Evolutionary conservation across 2,113 vertebrate genomes (phyloP), one percentile per base, ranked within the genome.

Genomic region (Spheniscus mendiculus): DNA sequence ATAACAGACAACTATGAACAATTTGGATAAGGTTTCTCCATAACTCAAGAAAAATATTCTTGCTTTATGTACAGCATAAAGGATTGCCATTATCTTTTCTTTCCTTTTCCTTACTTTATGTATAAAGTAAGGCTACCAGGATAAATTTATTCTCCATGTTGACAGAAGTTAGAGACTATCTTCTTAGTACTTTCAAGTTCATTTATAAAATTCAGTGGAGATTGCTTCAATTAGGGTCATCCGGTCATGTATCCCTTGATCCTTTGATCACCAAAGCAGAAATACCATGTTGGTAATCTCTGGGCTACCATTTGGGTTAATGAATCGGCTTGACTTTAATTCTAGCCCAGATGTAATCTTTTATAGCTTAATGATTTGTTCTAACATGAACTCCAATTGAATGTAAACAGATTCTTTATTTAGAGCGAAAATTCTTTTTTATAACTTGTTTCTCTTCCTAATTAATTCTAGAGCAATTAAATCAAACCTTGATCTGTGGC

Each of bases 321-420:
- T 98, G 96, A 98, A 98, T 97, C 97, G 66, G 85, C 94, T 98
- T 98, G 97, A 97, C 95, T 98, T 98, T 98, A 97, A 98, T 97
- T 98, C 97, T 97, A 97, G 84, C 87, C 92, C 95, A 98, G 94
- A 98, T 97, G 96, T 97, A 98, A 98, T 98, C 97, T 98, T 98
- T 95, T 93, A 96, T 93, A 95, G 96, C 94, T 94, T 97, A 96
- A 96, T 96, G 97, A 97, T 97, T 98, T 98, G 95, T 95, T 98
- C 97, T 90, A 97, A 95, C 84, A 44, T 97, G 96, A 95, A 93
- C 83, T 86, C 93, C 92, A 95, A 81, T 96, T 91, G 96, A 98
- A 96, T 94, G 95, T 71, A 98, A 98, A 98, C 87, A 89, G 92
- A 95, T 96, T 93, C 95, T 97, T 95, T 97, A 96, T 95, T 98